phyloP scores from a whole-genome alignment of 2,888 invertebrate species.

The Eilema caniola region DNA sequence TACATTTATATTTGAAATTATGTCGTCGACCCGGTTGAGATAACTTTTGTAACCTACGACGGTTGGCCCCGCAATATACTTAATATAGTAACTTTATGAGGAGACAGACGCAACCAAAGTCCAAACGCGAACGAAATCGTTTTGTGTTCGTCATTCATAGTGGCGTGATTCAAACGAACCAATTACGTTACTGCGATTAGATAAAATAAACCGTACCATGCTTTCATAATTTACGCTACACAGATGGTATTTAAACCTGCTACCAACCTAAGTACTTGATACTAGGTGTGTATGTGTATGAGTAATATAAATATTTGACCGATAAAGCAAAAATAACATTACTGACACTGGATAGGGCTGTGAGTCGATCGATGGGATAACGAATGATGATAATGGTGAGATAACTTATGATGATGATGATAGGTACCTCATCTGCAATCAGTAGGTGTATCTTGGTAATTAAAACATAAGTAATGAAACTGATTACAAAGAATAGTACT shows the following conservation, averaged over 20 bases:
- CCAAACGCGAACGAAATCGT: slow-evolving; percentile 62
- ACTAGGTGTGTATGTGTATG: background rate
- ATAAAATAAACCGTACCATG: slow-evolving; percentile 70
- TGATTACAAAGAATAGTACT: too few species aligned
- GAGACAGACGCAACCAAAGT: slow-evolving; percentile 63
- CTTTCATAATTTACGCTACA: slow-evolving; percentile 49
- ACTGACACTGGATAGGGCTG: background rate
- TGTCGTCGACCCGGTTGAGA: slow-evolving; percentile 51
- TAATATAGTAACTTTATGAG: slow-evolving; percentile 30
- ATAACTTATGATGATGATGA: too few species aligned
- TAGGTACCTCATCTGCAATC: too few species aligned
- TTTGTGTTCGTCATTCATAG: slow-evolving; percentile 70
- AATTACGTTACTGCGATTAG: slow-evolving; percentile 76
- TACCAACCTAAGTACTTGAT: slow-evolving; percentile 9
- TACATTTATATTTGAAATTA: slow-evolving; percentile 15
- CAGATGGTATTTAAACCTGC: slow-evolving; percentile 17
- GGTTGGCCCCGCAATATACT: slow-evolving; percentile 34
- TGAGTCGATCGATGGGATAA: too few species aligned
- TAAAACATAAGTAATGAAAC: too few species aligned
- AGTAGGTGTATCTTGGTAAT: too few species aligned
- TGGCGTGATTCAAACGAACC: slow-evolving; percentile 81
- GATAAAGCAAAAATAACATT: background rate
- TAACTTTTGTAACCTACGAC: slow-evolving; percentile 52
- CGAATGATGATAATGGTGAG: too few species aligned
- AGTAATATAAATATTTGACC: background rate